Percentiles rank a stretch among this genome's conserved stretches.
phyloP scores from a whole-genome alignment of 2,113 vertebrate genomes.

The Podocnemis expansa region DNA sequence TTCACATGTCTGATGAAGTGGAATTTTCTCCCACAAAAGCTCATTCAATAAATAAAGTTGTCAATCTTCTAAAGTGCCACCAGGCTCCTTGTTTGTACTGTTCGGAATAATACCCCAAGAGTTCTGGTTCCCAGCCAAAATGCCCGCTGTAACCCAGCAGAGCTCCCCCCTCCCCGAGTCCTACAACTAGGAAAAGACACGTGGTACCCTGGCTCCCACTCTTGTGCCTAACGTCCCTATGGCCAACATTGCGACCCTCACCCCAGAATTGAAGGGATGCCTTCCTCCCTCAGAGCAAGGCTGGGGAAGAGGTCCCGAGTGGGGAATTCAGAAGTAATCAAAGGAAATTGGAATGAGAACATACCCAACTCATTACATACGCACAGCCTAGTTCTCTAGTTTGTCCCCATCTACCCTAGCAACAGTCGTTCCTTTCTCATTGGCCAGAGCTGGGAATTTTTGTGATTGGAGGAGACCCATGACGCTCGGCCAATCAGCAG shows the following conservation, averaged over 20 bases:
- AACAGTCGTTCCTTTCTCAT: not conserved
- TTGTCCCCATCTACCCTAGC: not conserved
- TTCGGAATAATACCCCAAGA: not conserved
- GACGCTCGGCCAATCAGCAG: not conserved
- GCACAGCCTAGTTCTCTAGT: not conserved
- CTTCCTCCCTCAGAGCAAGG: not conserved
- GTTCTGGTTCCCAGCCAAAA: not conserved
- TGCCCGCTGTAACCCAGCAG: not conserved
- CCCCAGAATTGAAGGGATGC: too few species aligned
- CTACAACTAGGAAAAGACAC: not conserved
- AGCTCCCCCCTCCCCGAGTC: not conserved
- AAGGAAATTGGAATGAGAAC: not conserved
- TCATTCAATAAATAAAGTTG: too few species aligned
- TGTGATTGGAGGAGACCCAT: constrained; percentile 1
- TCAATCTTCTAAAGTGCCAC: too few species aligned
- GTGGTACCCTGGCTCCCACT: not conserved
- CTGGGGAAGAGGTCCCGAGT: rapidly evolving
- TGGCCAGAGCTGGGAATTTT: not conserved
- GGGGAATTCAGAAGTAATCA: rapidly evolving
- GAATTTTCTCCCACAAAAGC: too few species aligned
- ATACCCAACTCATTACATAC: not conserved
- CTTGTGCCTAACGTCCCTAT: not conserved
- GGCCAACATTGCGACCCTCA: not conserved
- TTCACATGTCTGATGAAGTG: too few species aligned
- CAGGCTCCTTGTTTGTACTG: too few species aligned